Evolutionary conservation across 2,113 vertebrate species (phyloP), one percentile per base, ranked within the genome.

Genomic region (Amia ocellicauda): DNA sequence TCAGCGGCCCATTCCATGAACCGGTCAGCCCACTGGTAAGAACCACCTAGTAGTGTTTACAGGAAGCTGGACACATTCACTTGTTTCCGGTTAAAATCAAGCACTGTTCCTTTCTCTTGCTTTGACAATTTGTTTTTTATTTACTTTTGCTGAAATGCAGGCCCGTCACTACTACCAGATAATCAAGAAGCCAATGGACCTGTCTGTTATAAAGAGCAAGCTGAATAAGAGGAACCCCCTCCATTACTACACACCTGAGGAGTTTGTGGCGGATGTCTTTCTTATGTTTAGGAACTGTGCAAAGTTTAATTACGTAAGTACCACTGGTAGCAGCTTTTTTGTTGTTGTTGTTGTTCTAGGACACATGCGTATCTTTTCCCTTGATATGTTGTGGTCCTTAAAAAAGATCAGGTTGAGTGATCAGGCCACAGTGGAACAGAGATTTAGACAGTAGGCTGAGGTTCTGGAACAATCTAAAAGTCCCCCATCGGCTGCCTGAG

Each of bases 101-200:
- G n/a, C n/a, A n/a, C n/a, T n/a, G n/a, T n/a, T n/a, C n/a, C n/a
- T n/a, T n/a, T n/a, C n/a, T n/a, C n/a, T n/a, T n/a, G n/a, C n/a
- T n/a, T n/a, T n/a, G n/a, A n/a, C n/a, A n/a, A n/a, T n/a, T n/a
- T 40, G 62, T 11, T 71, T 3, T 62, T 17, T n/a, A 51, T 59
- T 54, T 11, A 40, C 9, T 68, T 29, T 57, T 60, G 72, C 60
- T 72, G 22, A n/a, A 41, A 60, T 74, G 23, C 73, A 97, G 96
- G 95, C 96, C 51, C 93, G 90, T 10, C 97, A 99, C 87, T 99
- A 98, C 81, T 98, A 98, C 79, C 96, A 99, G 88, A 98, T 99
- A 79, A 98, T 99, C 80, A 99, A 97, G 86, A 91, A 85, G 69
- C 97, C 97, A n/a, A 98, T 99, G 92, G 97, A 98, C 80, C 83